phyloP scores from a whole-genome alignment of 2,113 vertebrate species.

The Catharus fuscescens region DNA sequence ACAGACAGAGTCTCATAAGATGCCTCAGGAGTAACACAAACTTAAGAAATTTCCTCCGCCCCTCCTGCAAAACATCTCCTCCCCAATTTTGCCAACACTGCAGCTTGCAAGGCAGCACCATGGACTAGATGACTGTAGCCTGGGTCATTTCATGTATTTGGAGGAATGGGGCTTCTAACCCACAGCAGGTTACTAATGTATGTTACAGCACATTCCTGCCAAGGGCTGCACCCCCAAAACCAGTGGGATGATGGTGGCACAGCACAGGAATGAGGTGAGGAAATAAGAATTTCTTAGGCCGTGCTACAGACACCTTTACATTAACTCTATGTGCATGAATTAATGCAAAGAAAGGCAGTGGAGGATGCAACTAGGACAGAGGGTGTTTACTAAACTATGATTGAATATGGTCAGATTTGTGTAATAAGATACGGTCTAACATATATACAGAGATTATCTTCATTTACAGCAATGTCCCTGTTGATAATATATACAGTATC shows the following conservation, averaged over 20 bases:
- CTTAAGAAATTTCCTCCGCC: not conserved
- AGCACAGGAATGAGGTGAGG: not conserved
- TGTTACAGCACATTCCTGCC: not conserved
- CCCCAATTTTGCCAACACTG: not conserved
- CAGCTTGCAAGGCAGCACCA: not conserved
- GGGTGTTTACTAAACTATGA: not conserved
- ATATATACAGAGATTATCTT: not conserved
- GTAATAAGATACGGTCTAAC: not conserved
- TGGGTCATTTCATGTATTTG: accelerated
- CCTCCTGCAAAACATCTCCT: not conserved
- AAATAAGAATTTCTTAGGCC: not conserved
- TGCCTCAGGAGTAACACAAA: not conserved
- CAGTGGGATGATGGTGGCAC: not conserved
- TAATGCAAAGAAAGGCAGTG: not conserved
- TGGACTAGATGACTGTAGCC: not conserved
- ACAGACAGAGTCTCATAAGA: not conserved
- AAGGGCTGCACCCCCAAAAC: not conserved
- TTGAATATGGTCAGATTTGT: not conserved
- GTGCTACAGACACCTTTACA: not conserved
- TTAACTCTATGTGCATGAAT: not conserved
- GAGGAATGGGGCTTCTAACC: not conserved
- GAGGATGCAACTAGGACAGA: not conserved
- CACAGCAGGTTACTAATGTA: not conserved
- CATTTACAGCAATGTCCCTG: not conserved
- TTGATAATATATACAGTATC: not conserved